Evolutionary conservation across 2,888 invertebrate species (phyloP), one percentile per base, ranked within the genome.

Genomic region (Pristionchus exspectatus): DNA sequence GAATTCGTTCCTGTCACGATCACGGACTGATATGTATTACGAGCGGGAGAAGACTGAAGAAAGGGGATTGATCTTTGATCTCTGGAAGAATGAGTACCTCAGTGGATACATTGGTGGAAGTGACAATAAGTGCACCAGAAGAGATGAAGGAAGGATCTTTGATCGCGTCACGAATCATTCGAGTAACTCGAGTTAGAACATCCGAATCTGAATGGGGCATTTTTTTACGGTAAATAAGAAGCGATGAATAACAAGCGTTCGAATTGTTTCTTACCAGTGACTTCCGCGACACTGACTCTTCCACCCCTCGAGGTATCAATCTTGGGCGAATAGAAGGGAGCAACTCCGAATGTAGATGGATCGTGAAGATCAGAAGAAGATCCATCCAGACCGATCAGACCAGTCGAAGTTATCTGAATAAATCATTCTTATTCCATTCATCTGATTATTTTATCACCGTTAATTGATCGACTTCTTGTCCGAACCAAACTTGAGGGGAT

Each of bases 11-110:
- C 95, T 77, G 85, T 69, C 9, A 83, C 66, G 9, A 94, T 89
- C 16, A 94, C 91, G 0, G 93, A 90, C 92, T 95, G 95, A 90
- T 94, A 94, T 4, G 94, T 95, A 90, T 95, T 95, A n/a, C 91
- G 91, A 33, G 89, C 88, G 92, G 85, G 63, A 30, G 63, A 85
- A 33, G 54, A 50, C 83, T 44, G 63, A 33, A 90, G 18, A 44
- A 27, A 87, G 24, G n/a, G 77, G 44, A 56, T 84, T 72, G 44
- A 50, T 89, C 90, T n/a, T n/a, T 54, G 84, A 27, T 84, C 56
- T 30, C 21, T 30, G 50, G 50, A 24, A 38, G 59, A 54, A 50
- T 63, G 18, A 16, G 1, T 69, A 87, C 87, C 87, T 66, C 50
- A 44, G 27, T 91, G n/a, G 93, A 91, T 9, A 94, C 93, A 90